These are phyloP conservation scores for Psococerastis gibbosa DNA, from an alignment of 2,888 invertebrate species.

Conservation along the genomic window DNA sequence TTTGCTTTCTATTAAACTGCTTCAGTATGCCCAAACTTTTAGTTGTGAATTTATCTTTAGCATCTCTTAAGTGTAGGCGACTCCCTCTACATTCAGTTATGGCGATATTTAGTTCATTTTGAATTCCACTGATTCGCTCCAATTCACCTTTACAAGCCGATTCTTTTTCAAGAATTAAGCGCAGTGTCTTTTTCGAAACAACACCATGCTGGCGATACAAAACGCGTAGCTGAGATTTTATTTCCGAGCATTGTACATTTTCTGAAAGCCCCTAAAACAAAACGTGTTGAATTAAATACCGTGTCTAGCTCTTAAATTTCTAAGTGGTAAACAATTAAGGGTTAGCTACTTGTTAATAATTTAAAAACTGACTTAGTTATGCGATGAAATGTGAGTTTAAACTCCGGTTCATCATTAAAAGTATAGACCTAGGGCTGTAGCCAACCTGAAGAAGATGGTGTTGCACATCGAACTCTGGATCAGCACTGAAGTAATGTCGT, in stretches of 20 bases:
- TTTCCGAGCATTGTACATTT: slow-evolving; percentile 42
- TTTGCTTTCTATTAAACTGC: slow-evolving; percentile 74
- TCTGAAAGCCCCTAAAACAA: slow-evolving; percentile 41
- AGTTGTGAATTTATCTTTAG: slow-evolving; percentile 64
- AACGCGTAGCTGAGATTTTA: slow-evolving; percentile 53
- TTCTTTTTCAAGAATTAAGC: slow-evolving; percentile 81
- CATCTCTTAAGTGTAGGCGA: slow-evolving; percentile 48
- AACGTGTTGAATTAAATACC: slow-evolving; percentile 14
- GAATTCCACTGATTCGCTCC: slow-evolving; percentile 47
- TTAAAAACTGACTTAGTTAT: no score
- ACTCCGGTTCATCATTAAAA: no score
- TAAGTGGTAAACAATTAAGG: no score
- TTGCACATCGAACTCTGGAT: not conserved
- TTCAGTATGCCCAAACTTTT: slow-evolving; percentile 78
- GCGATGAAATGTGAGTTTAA: no score
- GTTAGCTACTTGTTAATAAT: no score
- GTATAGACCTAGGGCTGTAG: no score
- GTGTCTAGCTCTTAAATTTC: no score
- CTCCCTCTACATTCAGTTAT: slow-evolving; percentile 52
- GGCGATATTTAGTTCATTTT: slow-evolving; percentile 46
- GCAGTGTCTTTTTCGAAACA: slow-evolving; percentile 83
- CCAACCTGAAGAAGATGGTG: not conserved
- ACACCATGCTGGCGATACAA: slow-evolving; percentile 67
- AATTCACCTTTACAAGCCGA: slow-evolving; percentile 74
- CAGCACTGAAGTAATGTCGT: not conserved